Conservation (phyloP, 2,113 vertebrate genomes). For the Elaphurus davidianus region DNA sequence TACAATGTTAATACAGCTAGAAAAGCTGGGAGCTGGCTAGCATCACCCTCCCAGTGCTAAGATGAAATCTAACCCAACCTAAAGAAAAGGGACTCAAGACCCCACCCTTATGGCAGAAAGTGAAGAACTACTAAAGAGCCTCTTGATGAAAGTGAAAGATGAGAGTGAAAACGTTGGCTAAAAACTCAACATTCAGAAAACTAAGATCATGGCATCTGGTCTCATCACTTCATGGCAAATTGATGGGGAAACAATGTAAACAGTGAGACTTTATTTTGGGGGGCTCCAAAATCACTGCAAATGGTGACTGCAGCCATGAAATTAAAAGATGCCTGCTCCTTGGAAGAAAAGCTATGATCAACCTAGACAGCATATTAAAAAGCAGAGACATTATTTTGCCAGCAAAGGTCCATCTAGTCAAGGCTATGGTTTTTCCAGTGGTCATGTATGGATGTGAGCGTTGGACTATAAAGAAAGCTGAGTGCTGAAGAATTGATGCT, state of each 20-base stretch:
- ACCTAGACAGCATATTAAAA: neutral
- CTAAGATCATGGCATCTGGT: neutral
- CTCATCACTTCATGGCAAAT: neutral
- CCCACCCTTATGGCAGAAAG: neutral
- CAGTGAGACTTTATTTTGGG: accelerated
- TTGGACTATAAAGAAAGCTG: neutral
- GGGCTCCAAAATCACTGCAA: neutral
- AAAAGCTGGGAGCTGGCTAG: conserved; percentile 21
- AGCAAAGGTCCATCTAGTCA: neutral
- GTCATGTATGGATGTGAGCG: neutral
- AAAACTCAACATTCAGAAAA: neutral
- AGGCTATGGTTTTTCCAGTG: neutral
- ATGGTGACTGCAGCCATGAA: neutral
- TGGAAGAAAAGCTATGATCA: neutral
- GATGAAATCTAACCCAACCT: neutral
- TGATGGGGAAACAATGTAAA: neutral
- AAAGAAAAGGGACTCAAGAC: neutral
- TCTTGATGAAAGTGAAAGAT: neutral
- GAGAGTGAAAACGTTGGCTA: neutral
- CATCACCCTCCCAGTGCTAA: neutral
- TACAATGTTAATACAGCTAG: conserved; percentile 60
- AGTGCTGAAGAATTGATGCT: accelerated
- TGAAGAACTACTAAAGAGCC: neutral
- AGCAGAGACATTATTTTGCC: neutral
- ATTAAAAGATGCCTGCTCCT: accelerated